These are phyloP conservation scores for Leucania comma DNA, from an alignment of 2,888 invertebrate genomes.

Conservation along the genomic window DNA sequence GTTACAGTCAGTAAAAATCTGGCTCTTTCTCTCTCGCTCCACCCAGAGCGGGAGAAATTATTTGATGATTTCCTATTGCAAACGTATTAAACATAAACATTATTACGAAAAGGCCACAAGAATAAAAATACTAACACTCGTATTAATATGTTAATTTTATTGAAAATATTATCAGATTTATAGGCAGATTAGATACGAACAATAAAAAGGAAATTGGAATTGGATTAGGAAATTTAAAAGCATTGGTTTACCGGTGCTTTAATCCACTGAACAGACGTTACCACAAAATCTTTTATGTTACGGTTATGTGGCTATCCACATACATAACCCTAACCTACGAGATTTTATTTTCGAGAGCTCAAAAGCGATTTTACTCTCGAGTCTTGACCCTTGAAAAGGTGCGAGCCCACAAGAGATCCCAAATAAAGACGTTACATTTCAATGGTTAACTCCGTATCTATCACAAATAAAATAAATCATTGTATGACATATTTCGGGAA, in stretches of 20 bases:
- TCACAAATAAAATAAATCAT: slow-evolving; percentile 61
- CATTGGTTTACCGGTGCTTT: not conserved
- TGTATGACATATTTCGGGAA: slow-evolving; percentile 49
- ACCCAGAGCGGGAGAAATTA: too few species aligned
- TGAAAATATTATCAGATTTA: not conserved
- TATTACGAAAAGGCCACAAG: too few species aligned
- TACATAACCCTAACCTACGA: slow-evolving; percentile 12
- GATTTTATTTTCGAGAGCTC: slow-evolving; percentile 15
- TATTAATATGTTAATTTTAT: too few species aligned
- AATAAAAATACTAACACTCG: too few species aligned
- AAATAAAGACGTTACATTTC: slow-evolving; percentile 47
- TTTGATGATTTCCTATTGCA: too few species aligned
- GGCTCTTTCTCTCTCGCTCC: too few species aligned
- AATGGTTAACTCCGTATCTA: slow-evolving; percentile 45
- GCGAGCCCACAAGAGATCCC: slow-evolving; percentile 20
- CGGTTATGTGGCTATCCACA: not conserved
- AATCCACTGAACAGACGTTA: slow-evolving; percentile 3
- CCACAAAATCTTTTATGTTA: not conserved
- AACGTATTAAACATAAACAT: too few species aligned
- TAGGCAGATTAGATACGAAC: not conserved
- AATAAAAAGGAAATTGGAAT: too few species aligned
- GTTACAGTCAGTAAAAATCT: too few species aligned
- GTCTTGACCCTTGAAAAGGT: slow-evolving; percentile 38
- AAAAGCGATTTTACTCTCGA: not conserved
- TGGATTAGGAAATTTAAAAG: not conserved